A percentile compares a stretch with the other conserved stretches of the same genome.
These are phyloP conservation scores for Dinocampus coccinellae DNA, from an alignment of 2,888 invertebrate species.

Conservation along the genomic window DNA sequence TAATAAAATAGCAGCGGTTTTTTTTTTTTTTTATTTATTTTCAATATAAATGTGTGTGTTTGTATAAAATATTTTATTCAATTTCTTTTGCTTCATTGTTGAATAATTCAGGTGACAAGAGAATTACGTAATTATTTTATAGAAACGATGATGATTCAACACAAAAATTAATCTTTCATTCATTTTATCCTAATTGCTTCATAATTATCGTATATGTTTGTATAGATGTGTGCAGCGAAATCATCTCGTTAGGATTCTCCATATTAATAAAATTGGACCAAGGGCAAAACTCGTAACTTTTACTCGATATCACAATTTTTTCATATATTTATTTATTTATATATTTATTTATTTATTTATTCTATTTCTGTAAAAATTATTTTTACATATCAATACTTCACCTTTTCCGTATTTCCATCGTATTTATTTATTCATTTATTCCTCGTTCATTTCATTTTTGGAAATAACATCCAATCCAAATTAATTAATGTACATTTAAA, in stretches of 20 bases:
- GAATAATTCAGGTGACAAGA: constrained; percentile 2
- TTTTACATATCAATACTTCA: no score
- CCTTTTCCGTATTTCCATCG: no score
- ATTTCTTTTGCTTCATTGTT: not conserved
- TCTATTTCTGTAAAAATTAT: not conserved
- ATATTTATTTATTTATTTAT: not conserved
- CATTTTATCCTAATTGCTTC: constrained; percentile 1
- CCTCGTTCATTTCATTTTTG: no score
- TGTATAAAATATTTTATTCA: no score
- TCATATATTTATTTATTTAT: not conserved
- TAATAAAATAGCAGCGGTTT: not conserved
- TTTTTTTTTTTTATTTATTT: not conserved
- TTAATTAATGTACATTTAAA: no score
- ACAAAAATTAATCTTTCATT: constrained; percentile 1
- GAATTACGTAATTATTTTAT: constrained; percentile 3
- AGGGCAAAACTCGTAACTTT: constrained; percentile 4
- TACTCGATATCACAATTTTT: not conserved
- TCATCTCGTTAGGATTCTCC: not conserved
- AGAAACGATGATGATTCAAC: not conserved
- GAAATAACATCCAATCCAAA: no score
- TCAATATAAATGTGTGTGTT: no score
- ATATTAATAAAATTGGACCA: constrained; percentile 18
- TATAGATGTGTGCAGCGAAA: not conserved
- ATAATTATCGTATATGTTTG: not conserved
- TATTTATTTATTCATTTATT: no score